Base-by-base conservation (phyloP, 2,113 vertebrate species). In the Casuarius casuarius region DNA sequence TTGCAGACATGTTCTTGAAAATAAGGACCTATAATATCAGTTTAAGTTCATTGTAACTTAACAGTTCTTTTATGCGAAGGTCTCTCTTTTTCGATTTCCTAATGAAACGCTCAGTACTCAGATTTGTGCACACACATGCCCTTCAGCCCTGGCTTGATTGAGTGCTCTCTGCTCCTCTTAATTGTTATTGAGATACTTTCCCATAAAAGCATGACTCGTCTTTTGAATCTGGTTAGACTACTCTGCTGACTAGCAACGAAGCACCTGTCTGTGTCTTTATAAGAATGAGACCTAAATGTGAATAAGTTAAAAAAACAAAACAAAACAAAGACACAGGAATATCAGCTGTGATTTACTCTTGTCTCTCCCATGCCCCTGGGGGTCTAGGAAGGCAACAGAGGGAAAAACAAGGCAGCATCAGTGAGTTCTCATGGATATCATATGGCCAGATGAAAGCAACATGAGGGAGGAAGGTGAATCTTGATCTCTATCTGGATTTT, bases 11-110 rank as follows among this genome's bases (percentile, higher is more conserved):
- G 1, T 1, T 84, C 17, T 42, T 15, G 21, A 35, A 21, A 66
- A 12, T 1, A 56, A 18, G 28, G 42, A 10, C 3, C 5, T 6
- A 12, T 5, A 52, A 1, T 5, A 29, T 7, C 9, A 9, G 20
- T 16, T 42, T 42, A 26, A 76, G 18, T 66, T 16, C 28, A 22
- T 9, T 44, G 17, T 2, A 19, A 15, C 2, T 0, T 10, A 26
- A 23, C 4, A 12, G 12, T 46, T 56, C 17, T 29, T 84, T 14
- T 35, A 38, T 1, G 0, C 5, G 61, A 63, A 66, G 7, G 28
- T 9, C 48, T 33, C 20, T 20, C 1, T 4, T 42, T 74, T 29
- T 6, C 16, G 4, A 8, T 21, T 74, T 76, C 29, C 17, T 40
- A 5, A 51, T 10, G 62, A 80, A 89, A 35, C 38, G 10, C 4